A percentile compares a stretch with the other conserved stretches of the same genome.
These are phyloP conservation scores for Zonotrichia leucophrys DNA, from an alignment of 2,113 vertebrate species.

Conservation along the genomic window DNA sequence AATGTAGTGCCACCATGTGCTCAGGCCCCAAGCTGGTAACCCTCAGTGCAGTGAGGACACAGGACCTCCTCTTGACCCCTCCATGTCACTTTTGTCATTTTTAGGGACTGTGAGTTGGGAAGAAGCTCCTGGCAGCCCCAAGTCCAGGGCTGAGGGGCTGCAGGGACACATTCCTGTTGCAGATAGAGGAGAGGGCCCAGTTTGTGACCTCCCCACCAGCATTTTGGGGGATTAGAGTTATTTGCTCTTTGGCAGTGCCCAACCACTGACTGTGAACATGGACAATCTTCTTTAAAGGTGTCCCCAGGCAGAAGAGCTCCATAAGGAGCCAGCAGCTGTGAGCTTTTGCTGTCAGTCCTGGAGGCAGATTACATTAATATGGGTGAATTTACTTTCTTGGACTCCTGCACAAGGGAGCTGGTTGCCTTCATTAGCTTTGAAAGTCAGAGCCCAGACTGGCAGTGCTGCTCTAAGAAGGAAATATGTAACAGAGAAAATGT, in stretches of 20 bases:
- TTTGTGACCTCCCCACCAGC: background rate
- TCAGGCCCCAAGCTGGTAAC: background rate
- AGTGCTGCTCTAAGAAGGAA: background rate
- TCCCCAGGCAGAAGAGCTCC: background rate
- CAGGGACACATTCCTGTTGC: background rate
- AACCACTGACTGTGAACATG: background rate
- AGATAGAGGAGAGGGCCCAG: rapidly evolving
- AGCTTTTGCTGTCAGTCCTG: background rate
- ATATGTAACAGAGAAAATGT: background rate
- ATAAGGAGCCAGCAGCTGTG: background rate
- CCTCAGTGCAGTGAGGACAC: background rate
- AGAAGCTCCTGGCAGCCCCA: background rate
- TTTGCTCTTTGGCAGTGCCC: background rate
- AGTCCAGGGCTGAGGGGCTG: background rate
- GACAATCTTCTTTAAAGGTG: background rate
- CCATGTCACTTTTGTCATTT: background rate
- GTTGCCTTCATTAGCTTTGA: background rate
- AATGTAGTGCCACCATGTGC: background rate
- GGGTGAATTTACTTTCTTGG: background rate
- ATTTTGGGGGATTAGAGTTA: background rate
- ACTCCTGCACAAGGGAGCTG: background rate
- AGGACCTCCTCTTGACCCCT: background rate
- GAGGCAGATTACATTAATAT: background rate
- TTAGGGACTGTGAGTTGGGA: background rate
- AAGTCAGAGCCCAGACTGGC: background rate